These are phyloP conservation scores for Metalampra italica DNA, from an alignment of 2,888 invertebrate species.

Conservation along the genomic window DNA sequence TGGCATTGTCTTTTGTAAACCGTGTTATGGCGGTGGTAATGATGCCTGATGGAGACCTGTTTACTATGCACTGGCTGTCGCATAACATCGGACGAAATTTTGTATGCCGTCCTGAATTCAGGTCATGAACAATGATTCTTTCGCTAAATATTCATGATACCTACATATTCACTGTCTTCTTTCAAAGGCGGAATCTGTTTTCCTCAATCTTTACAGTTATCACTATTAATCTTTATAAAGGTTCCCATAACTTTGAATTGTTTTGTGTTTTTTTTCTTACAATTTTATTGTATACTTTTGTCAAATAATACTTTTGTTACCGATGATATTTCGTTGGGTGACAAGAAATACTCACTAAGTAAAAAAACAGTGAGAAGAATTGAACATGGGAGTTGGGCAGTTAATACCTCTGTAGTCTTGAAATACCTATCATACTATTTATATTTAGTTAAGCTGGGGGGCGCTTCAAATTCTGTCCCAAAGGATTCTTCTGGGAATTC, in stretches of 20 bases:
- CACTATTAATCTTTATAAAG: constrained; percentile 1
- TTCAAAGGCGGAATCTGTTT: constrained; percentile 13
- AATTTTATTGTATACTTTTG: neutral
- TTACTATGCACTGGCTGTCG: constrained; percentile 45
- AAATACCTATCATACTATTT: too few relatives aligned
- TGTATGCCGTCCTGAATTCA: constrained; percentile 55
- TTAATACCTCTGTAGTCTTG: too few relatives aligned
- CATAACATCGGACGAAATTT: constrained; percentile 42
- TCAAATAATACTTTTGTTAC: neutral
- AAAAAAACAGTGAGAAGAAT: too few relatives aligned
- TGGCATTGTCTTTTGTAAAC: neutral
- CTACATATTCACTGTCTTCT: constrained; percentile 30
- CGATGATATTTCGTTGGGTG: too few relatives aligned
- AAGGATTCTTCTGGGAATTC: too few relatives aligned
- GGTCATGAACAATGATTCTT: constrained; percentile 58
- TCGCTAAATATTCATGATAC: constrained; percentile 49
- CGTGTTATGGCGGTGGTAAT: neutral
- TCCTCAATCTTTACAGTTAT: constrained; percentile 15
- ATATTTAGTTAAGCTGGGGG: too few relatives aligned
- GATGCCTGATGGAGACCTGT: constrained; percentile 19
- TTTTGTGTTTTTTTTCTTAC: neutral
- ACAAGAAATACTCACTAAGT: too few relatives aligned
- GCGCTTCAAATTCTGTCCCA: too few relatives aligned
- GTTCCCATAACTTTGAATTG: neutral
- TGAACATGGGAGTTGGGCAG: too few relatives aligned